Conservation (phyloP, 2,888 invertebrate species). For the Oithona nana region DNA sequence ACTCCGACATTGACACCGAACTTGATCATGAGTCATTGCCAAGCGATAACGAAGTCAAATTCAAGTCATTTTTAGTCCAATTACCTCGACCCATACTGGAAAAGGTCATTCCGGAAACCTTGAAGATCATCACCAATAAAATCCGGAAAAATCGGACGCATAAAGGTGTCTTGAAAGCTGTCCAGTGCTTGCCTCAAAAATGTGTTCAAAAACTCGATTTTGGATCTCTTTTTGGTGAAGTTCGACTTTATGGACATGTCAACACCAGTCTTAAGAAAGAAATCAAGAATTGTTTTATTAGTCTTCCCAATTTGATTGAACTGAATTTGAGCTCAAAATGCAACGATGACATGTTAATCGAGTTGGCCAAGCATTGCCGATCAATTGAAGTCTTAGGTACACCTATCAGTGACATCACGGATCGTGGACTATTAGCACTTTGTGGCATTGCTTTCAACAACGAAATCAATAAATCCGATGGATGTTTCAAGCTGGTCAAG, state of each 20-base stretch:
- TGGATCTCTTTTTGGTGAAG: neutral
- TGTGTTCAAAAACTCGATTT: neutral
- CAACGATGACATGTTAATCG: neutral
- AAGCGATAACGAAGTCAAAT: neutral
- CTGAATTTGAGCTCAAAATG: neutral
- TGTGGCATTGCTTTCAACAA: neutral
- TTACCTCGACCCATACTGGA: neutral
- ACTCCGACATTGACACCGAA: neutral
- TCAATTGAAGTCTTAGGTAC: neutral
- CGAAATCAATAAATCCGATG: neutral
- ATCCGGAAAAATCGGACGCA: neutral
- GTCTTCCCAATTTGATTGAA: neutral
- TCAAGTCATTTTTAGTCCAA: neutral
- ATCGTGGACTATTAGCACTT: neutral
- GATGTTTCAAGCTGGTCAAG: neutral
- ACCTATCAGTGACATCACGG: neutral
- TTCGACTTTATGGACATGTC: neutral
- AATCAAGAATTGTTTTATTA: neutral
- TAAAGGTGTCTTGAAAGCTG: neutral
- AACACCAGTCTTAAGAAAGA: neutral
- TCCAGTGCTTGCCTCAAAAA: neutral
- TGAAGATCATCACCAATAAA: neutral
- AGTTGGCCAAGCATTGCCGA: neutral
- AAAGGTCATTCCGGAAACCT: neutral
- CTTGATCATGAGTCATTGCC: neutral